These are phyloP conservation scores for Zosterops pallidus DNA, from an alignment of 2,113 vertebrate species.

Conservation along the genomic window DNA sequence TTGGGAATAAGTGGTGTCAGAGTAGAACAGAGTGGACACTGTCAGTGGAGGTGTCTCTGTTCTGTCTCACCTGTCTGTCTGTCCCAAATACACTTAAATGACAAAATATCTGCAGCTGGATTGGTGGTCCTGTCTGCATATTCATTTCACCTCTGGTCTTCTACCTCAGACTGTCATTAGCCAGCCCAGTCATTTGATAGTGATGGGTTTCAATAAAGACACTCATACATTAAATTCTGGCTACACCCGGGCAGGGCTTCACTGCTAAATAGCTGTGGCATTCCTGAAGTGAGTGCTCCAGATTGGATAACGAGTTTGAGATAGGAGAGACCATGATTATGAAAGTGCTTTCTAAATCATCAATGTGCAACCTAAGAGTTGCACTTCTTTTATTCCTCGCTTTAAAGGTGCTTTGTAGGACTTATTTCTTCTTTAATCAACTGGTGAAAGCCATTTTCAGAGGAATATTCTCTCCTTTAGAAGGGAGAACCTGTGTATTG, in stretches of 20 bases:
- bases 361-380: not conserved
- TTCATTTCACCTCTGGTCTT: not conserved
- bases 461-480: not conserved
- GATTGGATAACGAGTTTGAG: not conserved
- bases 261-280: not conserved
- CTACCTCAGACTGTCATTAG: not conserved
- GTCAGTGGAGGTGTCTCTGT: not conserved
- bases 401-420: not conserved
- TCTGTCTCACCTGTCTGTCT: not conserved
- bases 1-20: not conserved
- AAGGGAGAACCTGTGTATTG: not conserved
- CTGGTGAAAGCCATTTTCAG: not conserved
- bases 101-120: not conserved
- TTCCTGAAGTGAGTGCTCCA: not conserved
- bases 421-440: not conserved
- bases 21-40: not conserved
- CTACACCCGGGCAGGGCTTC: not conserved
- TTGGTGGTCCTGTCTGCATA: not conserved
- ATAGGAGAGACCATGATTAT: not conserved
- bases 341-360: not conserved
- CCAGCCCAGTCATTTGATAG: not conserved
- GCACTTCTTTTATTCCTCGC: not conserved
- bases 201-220: not conserved
- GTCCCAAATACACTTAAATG: not conserved
- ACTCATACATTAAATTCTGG: not conserved